Base-by-base conservation (phyloP, 2,797 vertebrate species). In the Ciconia nigra region DNA sequence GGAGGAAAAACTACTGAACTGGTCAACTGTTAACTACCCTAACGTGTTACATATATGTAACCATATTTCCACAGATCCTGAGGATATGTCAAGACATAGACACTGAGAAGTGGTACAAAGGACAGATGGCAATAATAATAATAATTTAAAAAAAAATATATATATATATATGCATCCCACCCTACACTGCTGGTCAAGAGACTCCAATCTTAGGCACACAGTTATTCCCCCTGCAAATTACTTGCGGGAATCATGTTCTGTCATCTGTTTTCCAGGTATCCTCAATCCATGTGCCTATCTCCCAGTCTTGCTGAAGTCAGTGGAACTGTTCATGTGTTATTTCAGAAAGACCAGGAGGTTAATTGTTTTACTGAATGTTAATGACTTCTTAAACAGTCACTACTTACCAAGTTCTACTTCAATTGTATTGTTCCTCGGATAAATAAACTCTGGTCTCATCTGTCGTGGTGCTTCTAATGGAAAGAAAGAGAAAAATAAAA, bases 401-500 rank as follows among this genome's bases (percentile, higher is more conserved):
- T 57, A 96, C 98, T 99, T 95, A 99, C 99, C 99, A 10, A 90
- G 69, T 16, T 88, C 59, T 31, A 97, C 98, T 97, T 98, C 98
- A 87, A 99, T 54, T 11, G 96, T 97, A 33, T 98, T 97, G 44
- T 98, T 98, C 28, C 77, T 78, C 0, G 99, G 99, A 89, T 98
- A 98, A 51, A 96, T 61, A 55, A 99, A 96, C 72, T 97, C 78
- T 39, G 99, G 98, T 37, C 16, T 79, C 10, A 37, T 6, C 10
- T 21, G 76, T 22, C 4, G 67, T 29, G 49, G 69, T 62, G 79
- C 35, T 54, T 90, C 98, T 98, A 96, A 84, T 2, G 61, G 4
- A 80, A 93, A 72, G 1, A 90, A 97, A 96, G 39, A 91, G 35
- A 83, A 93, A 95, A 83, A 95, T 4, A 28, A 54, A 63, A 47